A percentile compares a stretch with the other conserved stretches of the same genome.
Conservation (phyloP, 2,113 vertebrate species). For the Coptodon bakossiorum region DNA sequence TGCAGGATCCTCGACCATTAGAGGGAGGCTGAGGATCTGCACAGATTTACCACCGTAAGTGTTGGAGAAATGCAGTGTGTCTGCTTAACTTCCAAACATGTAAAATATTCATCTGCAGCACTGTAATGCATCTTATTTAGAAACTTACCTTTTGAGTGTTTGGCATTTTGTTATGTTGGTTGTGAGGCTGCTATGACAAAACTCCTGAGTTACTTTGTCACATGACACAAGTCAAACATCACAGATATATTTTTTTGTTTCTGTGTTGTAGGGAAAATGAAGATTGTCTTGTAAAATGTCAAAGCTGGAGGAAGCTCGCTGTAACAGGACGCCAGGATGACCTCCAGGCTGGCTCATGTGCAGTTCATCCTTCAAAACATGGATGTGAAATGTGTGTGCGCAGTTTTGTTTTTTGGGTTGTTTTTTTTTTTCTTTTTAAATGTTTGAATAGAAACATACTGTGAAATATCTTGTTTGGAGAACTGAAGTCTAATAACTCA, state of each 20-base stretch:
- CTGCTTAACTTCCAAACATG: neutral
- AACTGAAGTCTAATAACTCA: neutral
- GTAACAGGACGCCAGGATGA: neutral
- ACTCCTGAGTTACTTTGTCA: neutral
- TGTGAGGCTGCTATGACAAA: neutral
- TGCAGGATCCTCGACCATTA: slow-evolving; percentile 56
- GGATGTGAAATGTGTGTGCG: neutral
- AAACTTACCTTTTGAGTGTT: neutral
- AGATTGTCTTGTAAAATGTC: slow-evolving; percentile 7
- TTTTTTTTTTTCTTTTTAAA: neutral
- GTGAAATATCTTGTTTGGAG: neutral
- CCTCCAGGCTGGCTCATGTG: neutral
- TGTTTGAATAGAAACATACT: neutral
- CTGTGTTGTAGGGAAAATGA: slow-evolving; percentile 22
- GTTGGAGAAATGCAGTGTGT: neutral
- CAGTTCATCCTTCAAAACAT: neutral
- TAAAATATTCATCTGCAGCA: neutral
- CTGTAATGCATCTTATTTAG: neutral
- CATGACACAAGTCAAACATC: neutral
- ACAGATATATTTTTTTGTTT: neutral
- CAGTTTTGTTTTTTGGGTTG: neutral
- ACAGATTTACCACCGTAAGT: slow-evolving; percentile 12
- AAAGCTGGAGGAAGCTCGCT: neutral
- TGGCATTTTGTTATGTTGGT: neutral
- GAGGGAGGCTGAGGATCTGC: slow-evolving; percentile 59